Conservation (phyloP, 2,113 vertebrate genomes). For the Pelecanoides urinatrix region DNA sequence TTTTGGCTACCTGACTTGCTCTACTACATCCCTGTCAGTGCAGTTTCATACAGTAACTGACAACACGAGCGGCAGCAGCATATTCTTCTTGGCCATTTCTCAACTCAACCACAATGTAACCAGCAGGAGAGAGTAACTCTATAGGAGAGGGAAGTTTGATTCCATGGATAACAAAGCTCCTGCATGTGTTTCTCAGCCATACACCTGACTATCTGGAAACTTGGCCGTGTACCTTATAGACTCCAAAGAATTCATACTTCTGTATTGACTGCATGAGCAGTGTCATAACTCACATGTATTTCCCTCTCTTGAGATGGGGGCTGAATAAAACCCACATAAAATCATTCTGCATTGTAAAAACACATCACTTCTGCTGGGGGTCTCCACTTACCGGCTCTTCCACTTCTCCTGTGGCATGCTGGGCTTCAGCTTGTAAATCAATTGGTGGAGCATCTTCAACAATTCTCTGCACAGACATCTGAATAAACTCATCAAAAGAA, state of each 20-base stretch:
- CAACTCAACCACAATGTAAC: not conserved
- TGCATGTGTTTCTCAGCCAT: not conserved
- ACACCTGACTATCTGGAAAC: not conserved
- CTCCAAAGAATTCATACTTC: not conserved
- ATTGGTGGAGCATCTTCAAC: constrained; percentile 98
- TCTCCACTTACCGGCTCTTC: constrained; percentile 90
- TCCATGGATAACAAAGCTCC: not conserved
- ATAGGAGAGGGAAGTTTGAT: fast-evolving
- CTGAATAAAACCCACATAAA: not conserved
- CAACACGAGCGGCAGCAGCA: not conserved
- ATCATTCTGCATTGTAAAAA: not conserved
- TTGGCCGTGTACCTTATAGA: not conserved
- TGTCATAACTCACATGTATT: not conserved
- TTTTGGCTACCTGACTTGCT: not conserved
- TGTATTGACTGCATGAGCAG: not conserved
- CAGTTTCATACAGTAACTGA: not conserved
- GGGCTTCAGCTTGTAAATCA: constrained; percentile 96
- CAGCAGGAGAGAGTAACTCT: not conserved
- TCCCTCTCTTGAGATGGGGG: not conserved
- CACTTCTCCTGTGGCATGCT: constrained; percentile 95
- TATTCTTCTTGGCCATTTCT: not conserved
- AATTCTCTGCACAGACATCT: constrained; percentile 99
- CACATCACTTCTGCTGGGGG: not conserved
- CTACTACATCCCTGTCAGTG: no score
- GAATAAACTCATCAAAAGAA: constrained; percentile 99